Evolutionary conservation across 1,140 invertebrate genomes (phyloP).

Genomic region (Drosophila biarmipes): DNA sequence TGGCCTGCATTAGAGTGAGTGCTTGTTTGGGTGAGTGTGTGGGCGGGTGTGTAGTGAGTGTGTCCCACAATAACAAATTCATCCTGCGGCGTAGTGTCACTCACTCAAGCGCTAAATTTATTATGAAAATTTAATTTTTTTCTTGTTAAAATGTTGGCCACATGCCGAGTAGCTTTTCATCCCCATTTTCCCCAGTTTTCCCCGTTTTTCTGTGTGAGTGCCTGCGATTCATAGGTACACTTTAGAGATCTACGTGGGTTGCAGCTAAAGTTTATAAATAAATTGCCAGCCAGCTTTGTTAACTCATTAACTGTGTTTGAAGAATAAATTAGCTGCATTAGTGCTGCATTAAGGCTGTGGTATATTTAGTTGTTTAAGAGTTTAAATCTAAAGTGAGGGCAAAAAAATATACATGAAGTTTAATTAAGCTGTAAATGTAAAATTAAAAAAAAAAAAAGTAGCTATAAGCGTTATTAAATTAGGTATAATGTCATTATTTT

Average conservation of each 20-base stretch:
- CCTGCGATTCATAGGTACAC: slow-evolving; percentile 37
- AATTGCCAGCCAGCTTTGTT: slow-evolving; percentile 23
- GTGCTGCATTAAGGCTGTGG: slow-evolving; percentile 5
- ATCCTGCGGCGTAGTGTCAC: slow-evolving; percentile 56
- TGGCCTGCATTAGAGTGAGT: neutral
- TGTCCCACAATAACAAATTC: slow-evolving; percentile 39
- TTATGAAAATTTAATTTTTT: slow-evolving; percentile 74
- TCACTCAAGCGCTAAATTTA: slow-evolving; percentile 61
- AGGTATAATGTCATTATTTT: neutral
- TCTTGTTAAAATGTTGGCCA: slow-evolving; percentile 46
- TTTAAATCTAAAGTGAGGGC: neutral
- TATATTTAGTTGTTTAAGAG: slow-evolving; percentile 11
- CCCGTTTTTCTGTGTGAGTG: slow-evolving; percentile 1
- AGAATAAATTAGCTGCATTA: slow-evolving; percentile 37
- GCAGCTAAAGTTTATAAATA: slow-evolving; percentile 36
- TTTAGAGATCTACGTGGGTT: slow-evolving; percentile 33
- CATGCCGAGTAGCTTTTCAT: slow-evolving; percentile 13
- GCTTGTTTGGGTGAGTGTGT: neutral
- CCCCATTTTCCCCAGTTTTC: neutral
- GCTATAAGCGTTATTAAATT: neutral
- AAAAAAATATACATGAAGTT: too few relatives aligned
- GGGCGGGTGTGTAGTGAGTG: neutral
- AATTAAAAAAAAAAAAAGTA: too few relatives aligned
- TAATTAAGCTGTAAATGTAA: too few relatives aligned
- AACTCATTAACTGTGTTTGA: slow-evolving; percentile 34